These are phyloP conservation scores for Emydocephalus ijimae DNA, from an alignment of 2,113 vertebrate species.

Conservation along the genomic window DNA sequence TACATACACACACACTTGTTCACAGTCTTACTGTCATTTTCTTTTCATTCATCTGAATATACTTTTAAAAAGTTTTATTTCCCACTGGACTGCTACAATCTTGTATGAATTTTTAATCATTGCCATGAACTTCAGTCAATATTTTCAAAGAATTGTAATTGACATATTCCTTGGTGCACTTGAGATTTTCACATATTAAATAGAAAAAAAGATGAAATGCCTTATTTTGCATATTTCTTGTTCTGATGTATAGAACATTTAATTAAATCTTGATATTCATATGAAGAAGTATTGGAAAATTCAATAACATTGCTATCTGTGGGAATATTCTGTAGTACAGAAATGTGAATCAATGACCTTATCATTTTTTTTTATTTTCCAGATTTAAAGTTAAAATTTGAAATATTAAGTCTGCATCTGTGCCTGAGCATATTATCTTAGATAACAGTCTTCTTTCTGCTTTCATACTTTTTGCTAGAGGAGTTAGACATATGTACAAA, in stretches of 20 bases:
- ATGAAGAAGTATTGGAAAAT: constrained; percentile 6
- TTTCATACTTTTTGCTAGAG: not conserved
- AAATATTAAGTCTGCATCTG: not conserved
- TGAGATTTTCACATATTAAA: constrained; percentile 21
- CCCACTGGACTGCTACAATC: constrained; percentile 1
- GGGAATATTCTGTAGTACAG: constrained; percentile 1
- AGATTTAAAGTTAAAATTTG: not conserved
- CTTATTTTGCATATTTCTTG: constrained; percentile 18
- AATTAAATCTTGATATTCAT: not conserved
- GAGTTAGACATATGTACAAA: not conserved
- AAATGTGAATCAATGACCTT: not conserved
- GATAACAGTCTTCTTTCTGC: not conserved
- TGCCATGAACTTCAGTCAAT: constrained; percentile 33
- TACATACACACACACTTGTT: constrained; percentile 3
- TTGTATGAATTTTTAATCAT: constrained; percentile 29
- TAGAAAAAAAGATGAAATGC: constrained; percentile 14
- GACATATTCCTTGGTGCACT: constrained; percentile 17
- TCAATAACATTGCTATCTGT: not conserved
- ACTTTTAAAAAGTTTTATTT: constrained; percentile 7
- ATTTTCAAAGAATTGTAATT: constrained; percentile 43
- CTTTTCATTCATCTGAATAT: constrained; percentile 14
- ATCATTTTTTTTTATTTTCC: not conserved
- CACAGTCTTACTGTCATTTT: constrained; percentile 16
- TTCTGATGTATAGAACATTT: not conserved
- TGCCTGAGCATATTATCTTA: not conserved